Conservation (phyloP, 1,140 invertebrate genomes). For the Bradysia coprophila region DNA sequence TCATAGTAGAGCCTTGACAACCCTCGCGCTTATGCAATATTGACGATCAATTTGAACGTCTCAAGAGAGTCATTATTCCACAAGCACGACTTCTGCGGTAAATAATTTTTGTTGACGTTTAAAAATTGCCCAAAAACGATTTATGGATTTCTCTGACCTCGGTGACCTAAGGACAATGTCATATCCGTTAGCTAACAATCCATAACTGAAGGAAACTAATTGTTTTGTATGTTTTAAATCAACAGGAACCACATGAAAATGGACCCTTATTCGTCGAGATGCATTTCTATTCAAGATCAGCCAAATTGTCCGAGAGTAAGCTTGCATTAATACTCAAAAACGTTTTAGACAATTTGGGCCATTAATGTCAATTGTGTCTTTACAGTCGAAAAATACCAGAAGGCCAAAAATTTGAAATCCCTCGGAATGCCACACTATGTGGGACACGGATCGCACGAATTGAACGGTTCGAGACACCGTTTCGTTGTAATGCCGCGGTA, state of each 20-base stretch:
- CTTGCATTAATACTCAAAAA: conserved; percentile 9
- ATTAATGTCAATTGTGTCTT: conserved; percentile 10
- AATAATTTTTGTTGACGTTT: no score
- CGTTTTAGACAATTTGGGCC: background rate
- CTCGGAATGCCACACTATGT: conserved; percentile 77
- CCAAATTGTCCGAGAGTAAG: conserved; percentile 62
- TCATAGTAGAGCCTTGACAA: no score
- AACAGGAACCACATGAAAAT: conserved; percentile 77
- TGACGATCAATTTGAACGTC: no score
- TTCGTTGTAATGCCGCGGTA: conserved; percentile 86
- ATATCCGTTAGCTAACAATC: no score
- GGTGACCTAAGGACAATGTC: no score
- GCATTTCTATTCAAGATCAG: conserved; percentile 81
- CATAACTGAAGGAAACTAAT: conserved; percentile 4
- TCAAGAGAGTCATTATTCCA: no score
- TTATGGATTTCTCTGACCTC: no score
- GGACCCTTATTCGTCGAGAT: conserved; percentile 91
- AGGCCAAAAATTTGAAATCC: conserved; percentile 44
- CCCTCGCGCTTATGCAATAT: background rate
- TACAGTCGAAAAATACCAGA: conserved; percentile 61
- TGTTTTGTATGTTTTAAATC: conserved; percentile 10
- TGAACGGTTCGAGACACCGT: conserved; percentile 57
- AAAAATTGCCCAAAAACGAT: no score
- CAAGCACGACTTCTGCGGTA: no score
- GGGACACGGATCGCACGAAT: conserved; percentile 64